Evolutionary conservation across 2,888 invertebrate species (phyloP).

Genomic region (Bombylius major): DNA sequence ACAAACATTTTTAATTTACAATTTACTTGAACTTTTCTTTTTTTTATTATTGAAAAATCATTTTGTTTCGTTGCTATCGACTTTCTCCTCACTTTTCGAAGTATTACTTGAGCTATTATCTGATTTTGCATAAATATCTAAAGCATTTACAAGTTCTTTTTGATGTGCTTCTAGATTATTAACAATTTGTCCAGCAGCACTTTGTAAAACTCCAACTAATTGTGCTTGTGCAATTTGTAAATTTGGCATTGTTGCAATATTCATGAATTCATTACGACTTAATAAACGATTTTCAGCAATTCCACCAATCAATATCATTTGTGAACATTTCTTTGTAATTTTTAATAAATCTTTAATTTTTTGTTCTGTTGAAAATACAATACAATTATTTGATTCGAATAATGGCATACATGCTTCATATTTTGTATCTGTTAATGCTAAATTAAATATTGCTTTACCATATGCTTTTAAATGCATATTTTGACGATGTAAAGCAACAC

Average conservation of each 20-base stretch:
- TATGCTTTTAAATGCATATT: slow-evolving; percentile 58
- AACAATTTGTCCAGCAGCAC: slow-evolving; percentile 50
- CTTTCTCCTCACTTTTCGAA: too few relatives aligned
- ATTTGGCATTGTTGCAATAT: slow-evolving; percentile 51
- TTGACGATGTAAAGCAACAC: slow-evolving; percentile 47
- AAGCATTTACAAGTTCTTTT: slow-evolving; percentile 49
- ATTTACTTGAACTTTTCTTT: too few relatives aligned
- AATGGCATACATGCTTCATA: slow-evolving; percentile 54
- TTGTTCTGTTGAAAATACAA: slow-evolving; percentile 57
- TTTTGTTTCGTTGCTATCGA: too few relatives aligned
- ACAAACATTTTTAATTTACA: too few relatives aligned
- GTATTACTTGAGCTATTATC: background rate
- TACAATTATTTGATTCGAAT: slow-evolving; percentile 49
- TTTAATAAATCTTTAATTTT: slow-evolving; percentile 49
- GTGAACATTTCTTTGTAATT: slow-evolving; percentile 55
- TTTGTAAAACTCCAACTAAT: slow-evolving; percentile 55
- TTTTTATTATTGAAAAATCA: too few relatives aligned
- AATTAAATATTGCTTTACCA: slow-evolving; percentile 48
- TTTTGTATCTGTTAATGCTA: slow-evolving; percentile 53
- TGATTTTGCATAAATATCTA: slow-evolving; percentile 44
- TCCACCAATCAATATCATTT: slow-evolving; percentile 62
- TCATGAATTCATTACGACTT: slow-evolving; percentile 53
- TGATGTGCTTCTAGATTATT: slow-evolving; percentile 56
- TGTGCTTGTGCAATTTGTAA: slow-evolving; percentile 52
- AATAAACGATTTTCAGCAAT: slow-evolving; percentile 56